Evolutionary conservation across 2,797 vertebrate genomes (phyloP), one percentile per base, ranked within the genome.

Genomic region (Dallia pectoralis): DNA sequence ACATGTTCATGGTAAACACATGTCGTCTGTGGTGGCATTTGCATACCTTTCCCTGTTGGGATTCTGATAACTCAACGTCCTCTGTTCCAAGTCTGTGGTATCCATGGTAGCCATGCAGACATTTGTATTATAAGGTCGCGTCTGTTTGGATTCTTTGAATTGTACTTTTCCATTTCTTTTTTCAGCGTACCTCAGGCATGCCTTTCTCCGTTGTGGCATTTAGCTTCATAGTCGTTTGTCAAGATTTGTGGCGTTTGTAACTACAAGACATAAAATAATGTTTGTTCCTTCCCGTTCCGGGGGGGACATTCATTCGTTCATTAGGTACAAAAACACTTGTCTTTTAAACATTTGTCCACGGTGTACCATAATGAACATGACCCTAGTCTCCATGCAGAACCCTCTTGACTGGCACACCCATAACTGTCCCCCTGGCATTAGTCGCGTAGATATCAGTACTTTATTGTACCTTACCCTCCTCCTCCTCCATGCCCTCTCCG

Each of bases 1-100:
- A 56, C n/a, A 25, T 56, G 22, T 56, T n/a, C 22, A 1, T 22
- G 70, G 74, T 77, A 77, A 82, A 88, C 77, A 49, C 62, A 18
- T 79, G 73, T 85, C 72, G 76, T 82, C 74, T 67, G 69, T 85
- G 77, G 72, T 89, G 86, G 86, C 88, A 89, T 91, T 91, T 91
- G 80, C 78, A 65, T 65, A 70, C 64, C 74, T 84, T 53, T 53
- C 51, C 72, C 77, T 78, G 77, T 82, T 74, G 22, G 80, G 83
- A 82, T 86, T 86, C 83, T 68, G 79, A 85, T 84, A 78, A 77
- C 72, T 81, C 83, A 69, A 82, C 84, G 78, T 70, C 77, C 78
- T 85, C 84, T 79, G 75, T 32, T 2, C 76, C 78, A 56, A 59
- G 79, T 78, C 74, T 67, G 44, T 76, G 73, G 74, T 76, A 74